Conservation (phyloP, 2,888 invertebrate genomes). For the Nipponacmea schrenckii region DNA sequence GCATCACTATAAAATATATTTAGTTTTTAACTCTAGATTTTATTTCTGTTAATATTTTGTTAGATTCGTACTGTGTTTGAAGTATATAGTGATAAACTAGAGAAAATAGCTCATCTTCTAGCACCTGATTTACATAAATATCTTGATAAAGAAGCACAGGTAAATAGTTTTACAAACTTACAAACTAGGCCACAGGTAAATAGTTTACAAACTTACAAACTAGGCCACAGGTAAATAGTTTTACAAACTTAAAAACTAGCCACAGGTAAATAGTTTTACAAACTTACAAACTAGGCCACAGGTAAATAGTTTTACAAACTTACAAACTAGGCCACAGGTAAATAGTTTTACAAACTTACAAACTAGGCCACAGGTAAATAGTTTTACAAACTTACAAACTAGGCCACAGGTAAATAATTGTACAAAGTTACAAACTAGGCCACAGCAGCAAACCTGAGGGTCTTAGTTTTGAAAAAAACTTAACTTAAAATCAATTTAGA, state of each 20-base stretch:
- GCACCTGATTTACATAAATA: slow-evolving; percentile 61
- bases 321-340: not conserved
- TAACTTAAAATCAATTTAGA: too few relatives aligned
- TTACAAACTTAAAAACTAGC: slow-evolving; percentile 6
- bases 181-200: slow-evolving; percentile 53
- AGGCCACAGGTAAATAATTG: not conserved
- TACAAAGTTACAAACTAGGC: too few relatives aligned
- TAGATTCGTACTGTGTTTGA: slow-evolving; percentile 57
- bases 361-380: not conserved
- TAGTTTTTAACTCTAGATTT: too few relatives aligned
- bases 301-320: slow-evolving; percentile 36
- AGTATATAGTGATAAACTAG: slow-evolving; percentile 55
- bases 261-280: not conserved
- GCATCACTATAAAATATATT: too few relatives aligned
- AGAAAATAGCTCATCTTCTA: slow-evolving; percentile 61
- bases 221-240: slow-evolving; percentile 53
- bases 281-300: slow-evolving; percentile 42
- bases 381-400: not conserved
- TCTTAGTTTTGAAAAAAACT: too few relatives aligned
- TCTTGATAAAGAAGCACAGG: slow-evolving; percentile 65
- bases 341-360: not conserved
- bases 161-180: slow-evolving; percentile 25
- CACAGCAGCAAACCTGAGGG: too few relatives aligned
- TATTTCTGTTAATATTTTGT: slow-evolving; percentile 15
- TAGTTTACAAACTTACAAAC: not conserved